A percentile compares a stretch with the other conserved stretches of the same genome.
Conservation (phyloP, 2,113 vertebrate species). For the Lutjanus erythropterus region DNA sequence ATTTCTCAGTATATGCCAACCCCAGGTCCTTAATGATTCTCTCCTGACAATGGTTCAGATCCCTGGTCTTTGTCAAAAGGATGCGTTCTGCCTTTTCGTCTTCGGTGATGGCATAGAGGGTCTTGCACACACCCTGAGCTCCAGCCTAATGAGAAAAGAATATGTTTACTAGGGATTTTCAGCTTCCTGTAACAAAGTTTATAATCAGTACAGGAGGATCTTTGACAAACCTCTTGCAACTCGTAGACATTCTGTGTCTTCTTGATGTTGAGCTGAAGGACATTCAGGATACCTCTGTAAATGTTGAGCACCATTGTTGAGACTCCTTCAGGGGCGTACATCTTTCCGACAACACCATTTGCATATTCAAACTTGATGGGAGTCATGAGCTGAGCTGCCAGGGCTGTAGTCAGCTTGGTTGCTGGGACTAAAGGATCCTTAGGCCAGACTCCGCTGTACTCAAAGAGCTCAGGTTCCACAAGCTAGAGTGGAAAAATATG, state of each 20-base stretch:
- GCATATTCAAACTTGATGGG: slow-evolving; percentile 86
- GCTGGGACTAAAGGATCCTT: slow-evolving; percentile 77
- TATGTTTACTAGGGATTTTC: background rate
- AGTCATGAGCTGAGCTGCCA: slow-evolving; percentile 76
- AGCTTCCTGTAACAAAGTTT: background rate
- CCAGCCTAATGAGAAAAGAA: slow-evolving; percentile 79
- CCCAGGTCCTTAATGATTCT: slow-evolving; percentile 82
- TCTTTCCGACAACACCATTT: slow-evolving; percentile 81
- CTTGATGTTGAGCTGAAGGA: slow-evolving; percentile 86
- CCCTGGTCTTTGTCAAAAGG: slow-evolving; percentile 85
- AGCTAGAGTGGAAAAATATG: slow-evolving; percentile 73
- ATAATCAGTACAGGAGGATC: background rate
- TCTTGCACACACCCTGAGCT: slow-evolving; percentile 89
- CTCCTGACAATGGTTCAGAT: slow-evolving; percentile 88
- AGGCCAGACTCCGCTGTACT: slow-evolving; percentile 86
- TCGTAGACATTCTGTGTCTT: slow-evolving; percentile 88
- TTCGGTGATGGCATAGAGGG: slow-evolving; percentile 86
- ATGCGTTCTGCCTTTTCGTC: slow-evolving; percentile 77
- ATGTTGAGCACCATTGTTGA: slow-evolving; percentile 82
- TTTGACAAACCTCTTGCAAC: slow-evolving; percentile 85
- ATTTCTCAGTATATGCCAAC: slow-evolving; percentile 82
- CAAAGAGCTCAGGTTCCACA: slow-evolving; percentile 76
- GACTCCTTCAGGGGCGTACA: slow-evolving; percentile 81
- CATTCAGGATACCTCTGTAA: slow-evolving; percentile 85
- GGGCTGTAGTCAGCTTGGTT: slow-evolving; percentile 79